These are phyloP conservation scores for Podarcis raffonei DNA, from an alignment of 2,113 vertebrate genomes.

Conservation along the genomic window DNA sequence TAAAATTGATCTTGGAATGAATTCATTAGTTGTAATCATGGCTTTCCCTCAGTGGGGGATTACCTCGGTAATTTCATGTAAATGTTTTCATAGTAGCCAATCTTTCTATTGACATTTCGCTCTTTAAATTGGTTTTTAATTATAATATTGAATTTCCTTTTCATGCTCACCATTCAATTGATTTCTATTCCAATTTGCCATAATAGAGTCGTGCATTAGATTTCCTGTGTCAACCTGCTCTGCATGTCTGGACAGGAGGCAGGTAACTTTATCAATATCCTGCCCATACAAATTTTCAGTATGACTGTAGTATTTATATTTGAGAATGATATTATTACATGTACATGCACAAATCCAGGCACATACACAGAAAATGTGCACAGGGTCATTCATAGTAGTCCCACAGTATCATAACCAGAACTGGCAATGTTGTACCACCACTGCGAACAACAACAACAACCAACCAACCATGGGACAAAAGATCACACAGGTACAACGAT, in stretches of 20 bases:
- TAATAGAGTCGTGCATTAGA: background rate
- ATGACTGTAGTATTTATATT: background rate
- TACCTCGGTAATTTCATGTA: background rate
- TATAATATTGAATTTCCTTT: slow-evolving; percentile 1
- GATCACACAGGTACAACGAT: background rate
- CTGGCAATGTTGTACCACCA: background rate
- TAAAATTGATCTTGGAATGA: background rate
- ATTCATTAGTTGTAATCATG: background rate
- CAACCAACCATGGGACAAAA: background rate
- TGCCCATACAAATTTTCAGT: background rate
- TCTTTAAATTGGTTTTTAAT: slow-evolving; percentile 18
- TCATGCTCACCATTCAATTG: background rate
- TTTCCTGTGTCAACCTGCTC: background rate
- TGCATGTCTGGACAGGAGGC: background rate
- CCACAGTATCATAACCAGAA: too few relatives aligned
- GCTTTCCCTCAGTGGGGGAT: background rate
- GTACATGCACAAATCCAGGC: background rate
- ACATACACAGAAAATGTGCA: background rate
- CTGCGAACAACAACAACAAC: background rate
- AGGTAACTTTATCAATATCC: background rate
- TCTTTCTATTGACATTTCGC: background rate
- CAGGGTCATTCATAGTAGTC: background rate
- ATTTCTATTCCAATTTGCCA: background rate
- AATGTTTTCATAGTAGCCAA: background rate
- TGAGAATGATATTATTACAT: background rate